Evolutionary conservation across 2,113 vertebrate genomes (phyloP), one percentile per base, ranked within the genome.

Genomic region (Epinephelus cyanopodus): DNA sequence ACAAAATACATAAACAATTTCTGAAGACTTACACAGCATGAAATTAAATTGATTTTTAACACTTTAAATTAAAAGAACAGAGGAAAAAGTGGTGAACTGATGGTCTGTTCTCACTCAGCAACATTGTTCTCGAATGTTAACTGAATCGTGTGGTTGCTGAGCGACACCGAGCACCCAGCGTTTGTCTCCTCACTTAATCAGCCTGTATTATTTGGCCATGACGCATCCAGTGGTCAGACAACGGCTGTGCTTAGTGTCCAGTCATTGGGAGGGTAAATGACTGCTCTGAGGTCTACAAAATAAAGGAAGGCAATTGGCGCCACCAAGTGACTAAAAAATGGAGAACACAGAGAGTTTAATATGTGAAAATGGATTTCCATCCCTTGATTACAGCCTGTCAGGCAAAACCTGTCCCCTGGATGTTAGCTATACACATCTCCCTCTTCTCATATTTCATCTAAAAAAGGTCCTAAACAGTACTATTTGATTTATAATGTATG

Each of bases 311-410:
- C 0, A 3, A 79, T 25, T 91, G 68, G 82, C 86, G 74, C 87
- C 89, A 69, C 64, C 88, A 57, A 77, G 82, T 13, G 90, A 64
- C 61, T 13, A 21, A 83, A 77, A 39, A 39, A 54, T 2, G 3
- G 21, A 29, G 4, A 53, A 7, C 27, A 19, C 6, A 21, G 3
- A 39, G 0, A 8, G 3, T 58, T 6, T 37, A 42, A n/a, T 4
- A 17, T 5, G 18, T 1, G 0, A 1, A 0, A 1, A 0, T 0
- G 19, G 0, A 0, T 2, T 21, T 3, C 0, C 0, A 0, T 17
- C 0, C 74, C 82, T 80, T 37, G 7, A 29, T 3, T 17, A 0
- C 0, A 0, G 12, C 1, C 56, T 82, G 67, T 17, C 9, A 81
- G 85, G 75, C 9, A 47, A 74, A 79, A 42, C 12, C 0, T 39